phyloP scores from a whole-genome alignment of 2,113 vertebrate genomes.

The Crotalus viridis region DNA sequence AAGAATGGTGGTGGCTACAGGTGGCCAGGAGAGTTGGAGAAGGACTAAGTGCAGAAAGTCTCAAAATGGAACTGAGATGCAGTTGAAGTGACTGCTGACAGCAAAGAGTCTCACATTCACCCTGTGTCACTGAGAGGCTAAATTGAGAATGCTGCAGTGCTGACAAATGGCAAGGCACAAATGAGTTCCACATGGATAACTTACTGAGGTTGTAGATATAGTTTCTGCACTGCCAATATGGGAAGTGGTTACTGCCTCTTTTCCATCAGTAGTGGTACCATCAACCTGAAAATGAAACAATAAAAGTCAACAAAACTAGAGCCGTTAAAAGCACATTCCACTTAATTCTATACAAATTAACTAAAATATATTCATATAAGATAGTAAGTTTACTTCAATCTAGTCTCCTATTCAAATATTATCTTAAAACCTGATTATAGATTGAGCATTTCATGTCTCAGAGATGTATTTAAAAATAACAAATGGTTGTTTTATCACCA shows the following conservation, averaged over 20 bases:
- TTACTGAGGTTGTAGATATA: slow-evolving; percentile 67
- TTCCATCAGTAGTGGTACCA: slow-evolving; percentile 44
- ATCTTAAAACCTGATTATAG: no score
- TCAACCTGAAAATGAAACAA: slow-evolving; percentile 64
- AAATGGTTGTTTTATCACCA: background rate
- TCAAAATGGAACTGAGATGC: background rate
- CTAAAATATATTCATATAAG: background rate
- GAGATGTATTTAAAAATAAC: background rate
- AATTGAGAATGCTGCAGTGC: background rate
- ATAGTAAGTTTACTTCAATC: background rate
- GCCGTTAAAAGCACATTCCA: background rate
- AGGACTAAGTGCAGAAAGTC: background rate
- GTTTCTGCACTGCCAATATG: slow-evolving; percentile 64
- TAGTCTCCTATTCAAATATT: background rate
- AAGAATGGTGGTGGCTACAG: background rate
- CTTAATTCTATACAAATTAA: background rate
- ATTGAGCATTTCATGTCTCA: background rate
- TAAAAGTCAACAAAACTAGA: background rate
- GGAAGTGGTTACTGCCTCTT: slow-evolving; percentile 52
- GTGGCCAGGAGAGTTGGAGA: background rate
- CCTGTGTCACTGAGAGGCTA: background rate
- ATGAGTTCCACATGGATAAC: background rate
- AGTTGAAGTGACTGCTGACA: background rate
- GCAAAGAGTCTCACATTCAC: background rate
- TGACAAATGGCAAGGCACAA: background rate